Base-by-base conservation (phyloP, 2,797 vertebrate species). In the Kryptopterus vitreolus region DNA sequence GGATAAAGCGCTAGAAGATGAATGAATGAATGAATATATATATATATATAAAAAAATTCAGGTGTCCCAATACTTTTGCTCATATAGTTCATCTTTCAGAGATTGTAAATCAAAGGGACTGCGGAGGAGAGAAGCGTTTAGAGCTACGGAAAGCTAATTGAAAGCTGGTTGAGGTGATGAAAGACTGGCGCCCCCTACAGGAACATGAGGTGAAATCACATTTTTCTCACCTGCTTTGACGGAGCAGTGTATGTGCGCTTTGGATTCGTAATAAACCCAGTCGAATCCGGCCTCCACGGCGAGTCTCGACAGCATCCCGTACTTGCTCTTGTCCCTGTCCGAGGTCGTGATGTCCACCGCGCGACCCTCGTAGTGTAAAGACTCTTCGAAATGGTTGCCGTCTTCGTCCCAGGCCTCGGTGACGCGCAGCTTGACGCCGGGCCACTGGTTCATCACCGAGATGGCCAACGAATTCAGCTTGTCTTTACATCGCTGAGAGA, bases 401-500 rank as follows among this genome's bases (percentile, higher is more conserved):
- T 96, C 95, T 76, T 96, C 95, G 31, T 96, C 95, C 95, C 95
- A 96, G 83, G 94, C 95, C 76, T 96, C 95, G 0, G 95, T 96
- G 26, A 96, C 95, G 5, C 95, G 85, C 15, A 96, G 91, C 78
- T 96, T 95, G 73, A 96, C 94, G 0, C 95, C 95, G 0, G 95
- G 95, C 95, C 95, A 96, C 89, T 95, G 95, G 87, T 96, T 96
- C 95, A 96, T 96, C 87, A 96, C 95, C 0, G 95, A 96, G 89
- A 96, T 96, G 1, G 95, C 95, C 89, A 96, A 71, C 2, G 95
- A 94, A 24, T 96, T 96, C 85, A 96, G 78, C 82, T 96, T 96
- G 91, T 96, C 95, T 82, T 96, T 96, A 82, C 95, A 96, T 84
- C 95, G 91, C 95, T 96, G 91, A 83, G 53, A 81, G 52, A 38